These are phyloP conservation scores for Anguilla megastoma DNA, from an alignment of 2,797 vertebrate genomes.

Conservation along the genomic window DNA sequence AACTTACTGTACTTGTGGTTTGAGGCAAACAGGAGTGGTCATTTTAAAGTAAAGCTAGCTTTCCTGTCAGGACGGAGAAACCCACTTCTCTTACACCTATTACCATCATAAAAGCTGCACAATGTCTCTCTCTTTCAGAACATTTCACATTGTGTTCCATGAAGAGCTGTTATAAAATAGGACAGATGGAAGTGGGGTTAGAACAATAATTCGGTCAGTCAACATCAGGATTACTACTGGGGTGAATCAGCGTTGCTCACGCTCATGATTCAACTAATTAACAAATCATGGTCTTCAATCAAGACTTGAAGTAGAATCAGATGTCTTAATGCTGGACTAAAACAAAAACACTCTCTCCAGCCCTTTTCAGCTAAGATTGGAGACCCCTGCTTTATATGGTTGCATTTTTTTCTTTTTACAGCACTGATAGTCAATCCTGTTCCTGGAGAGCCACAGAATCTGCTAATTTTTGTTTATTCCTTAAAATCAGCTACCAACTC, in stretches of 20 bases:
- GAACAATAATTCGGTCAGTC: not conserved
- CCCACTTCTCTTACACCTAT: not conserved
- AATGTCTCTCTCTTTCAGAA: not conserved
- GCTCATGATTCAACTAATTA: not conserved
- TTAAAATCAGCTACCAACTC: too few relatives aligned
- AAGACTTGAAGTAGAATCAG: too few relatives aligned
- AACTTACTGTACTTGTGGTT: not conserved
- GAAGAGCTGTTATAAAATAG: not conserved
- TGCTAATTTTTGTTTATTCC: too few relatives aligned
- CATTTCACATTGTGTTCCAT: conserved; percentile 2
- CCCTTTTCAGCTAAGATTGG: too few relatives aligned
- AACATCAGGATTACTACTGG: not conserved
- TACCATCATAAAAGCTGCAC: not conserved
- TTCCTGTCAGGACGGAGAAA: not conserved
- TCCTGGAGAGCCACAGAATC: too few relatives aligned
- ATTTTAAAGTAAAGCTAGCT: not conserved
- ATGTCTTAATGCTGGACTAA: too few relatives aligned
- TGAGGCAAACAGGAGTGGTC: not conserved
- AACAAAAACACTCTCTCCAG: too few relatives aligned
- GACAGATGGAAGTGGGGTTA: not conserved
- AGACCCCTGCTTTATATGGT: too few relatives aligned
- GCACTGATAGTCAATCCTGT: too few relatives aligned
- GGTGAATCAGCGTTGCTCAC: not conserved
- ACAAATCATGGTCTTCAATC: too few relatives aligned
- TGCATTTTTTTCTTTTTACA: too few relatives aligned